Evolutionary conservation across 1,140 invertebrate genomes (phyloP).

Genomic region (Zaprionus nigranus): DNA sequence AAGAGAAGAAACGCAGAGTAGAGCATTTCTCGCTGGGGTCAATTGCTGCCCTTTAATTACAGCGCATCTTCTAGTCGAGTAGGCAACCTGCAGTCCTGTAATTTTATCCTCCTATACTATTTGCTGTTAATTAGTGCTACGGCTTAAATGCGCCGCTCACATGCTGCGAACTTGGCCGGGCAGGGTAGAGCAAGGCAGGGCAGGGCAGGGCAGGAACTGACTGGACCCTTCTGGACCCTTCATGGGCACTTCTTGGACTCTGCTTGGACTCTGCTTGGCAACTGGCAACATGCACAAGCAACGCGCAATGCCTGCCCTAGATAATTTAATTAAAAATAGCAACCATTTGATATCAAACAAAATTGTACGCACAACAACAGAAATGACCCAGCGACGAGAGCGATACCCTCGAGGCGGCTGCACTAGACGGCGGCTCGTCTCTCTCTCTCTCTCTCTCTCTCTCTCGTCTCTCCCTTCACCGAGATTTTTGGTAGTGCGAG

Average conservation of each 20-base stretch:
- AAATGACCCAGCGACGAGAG: background rate
- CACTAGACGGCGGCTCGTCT: background rate
- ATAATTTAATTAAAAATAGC: constrained; percentile 68
- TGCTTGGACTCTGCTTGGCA: background rate
- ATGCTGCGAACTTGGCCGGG: background rate
- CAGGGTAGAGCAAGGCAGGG: background rate
- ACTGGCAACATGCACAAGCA: background rate
- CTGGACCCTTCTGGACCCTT: background rate
- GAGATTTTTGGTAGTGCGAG: constrained; percentile 22
- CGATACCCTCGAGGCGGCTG: constrained; percentile 37
- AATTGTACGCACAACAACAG: constrained; percentile 52
- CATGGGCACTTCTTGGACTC: background rate
- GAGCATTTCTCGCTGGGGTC: background rate
- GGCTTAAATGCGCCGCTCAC: constrained; percentile 1
- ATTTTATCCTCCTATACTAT: constrained; percentile 5
- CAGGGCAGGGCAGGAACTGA: background rate
- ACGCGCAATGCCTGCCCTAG: constrained; percentile 25
- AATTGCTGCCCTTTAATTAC: background rate
- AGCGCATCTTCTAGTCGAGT: background rate
- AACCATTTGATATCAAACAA: constrained; percentile 63
- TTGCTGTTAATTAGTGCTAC: constrained; percentile 40
- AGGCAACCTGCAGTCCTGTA: background rate
- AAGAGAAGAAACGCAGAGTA: background rate
- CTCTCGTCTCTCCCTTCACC: background rate
- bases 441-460: background rate